These are phyloP conservation scores for Sisyra nigra DNA, from an alignment of 2,888 invertebrate genomes.

Conservation along the genomic window DNA sequence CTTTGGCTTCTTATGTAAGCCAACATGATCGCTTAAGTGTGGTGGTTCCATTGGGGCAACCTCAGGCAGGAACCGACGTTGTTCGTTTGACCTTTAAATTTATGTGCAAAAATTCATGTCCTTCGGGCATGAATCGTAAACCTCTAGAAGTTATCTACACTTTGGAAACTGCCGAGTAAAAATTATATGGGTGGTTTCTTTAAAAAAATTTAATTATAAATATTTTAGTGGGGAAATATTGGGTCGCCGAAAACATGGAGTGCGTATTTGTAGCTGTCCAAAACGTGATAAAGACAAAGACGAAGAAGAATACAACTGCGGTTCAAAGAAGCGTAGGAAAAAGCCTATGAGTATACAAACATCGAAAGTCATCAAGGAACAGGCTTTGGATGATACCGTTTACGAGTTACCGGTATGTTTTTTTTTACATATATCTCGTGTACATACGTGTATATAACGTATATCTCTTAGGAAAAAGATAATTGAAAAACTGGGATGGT, in stretches of 20 bases:
- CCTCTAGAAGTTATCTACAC: conserved; percentile 55
- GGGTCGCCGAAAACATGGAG: conserved; percentile 50
- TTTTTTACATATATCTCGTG: no score
- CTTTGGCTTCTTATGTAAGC: conserved; percentile 31
- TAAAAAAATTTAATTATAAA: no score
- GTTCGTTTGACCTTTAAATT: conserved; percentile 52
- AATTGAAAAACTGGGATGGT: no score
- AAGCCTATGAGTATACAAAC: conserved; percentile 14
- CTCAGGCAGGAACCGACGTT: conserved; percentile 36
- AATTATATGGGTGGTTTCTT: no score
- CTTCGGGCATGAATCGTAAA: conserved; percentile 58
- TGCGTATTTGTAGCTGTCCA: conserved; percentile 63
- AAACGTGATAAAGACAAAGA: conserved; percentile 53
- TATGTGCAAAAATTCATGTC: conserved; percentile 63
- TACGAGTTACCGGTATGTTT: conserved; percentile 5
- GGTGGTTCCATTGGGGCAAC: conserved; percentile 38
- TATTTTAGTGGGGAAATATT: conserved; percentile 36
- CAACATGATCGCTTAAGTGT: conserved; percentile 42
- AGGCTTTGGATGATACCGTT: conserved; percentile 13
- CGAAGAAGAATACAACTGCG: conserved; percentile 26
- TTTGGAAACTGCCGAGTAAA: conserved; percentile 37
- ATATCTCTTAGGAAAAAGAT: no score
- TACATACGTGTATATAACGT: no score
- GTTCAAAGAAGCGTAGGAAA: conserved; percentile 17
- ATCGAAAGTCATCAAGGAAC: conserved; percentile 15